A percentile compares a stretch with the other conserved stretches of the same genome.
These are phyloP conservation scores for Dicerorhinus sumatrensis DNA, from an alignment of 2,113 vertebrate genomes.

Conservation along the genomic window DNA sequence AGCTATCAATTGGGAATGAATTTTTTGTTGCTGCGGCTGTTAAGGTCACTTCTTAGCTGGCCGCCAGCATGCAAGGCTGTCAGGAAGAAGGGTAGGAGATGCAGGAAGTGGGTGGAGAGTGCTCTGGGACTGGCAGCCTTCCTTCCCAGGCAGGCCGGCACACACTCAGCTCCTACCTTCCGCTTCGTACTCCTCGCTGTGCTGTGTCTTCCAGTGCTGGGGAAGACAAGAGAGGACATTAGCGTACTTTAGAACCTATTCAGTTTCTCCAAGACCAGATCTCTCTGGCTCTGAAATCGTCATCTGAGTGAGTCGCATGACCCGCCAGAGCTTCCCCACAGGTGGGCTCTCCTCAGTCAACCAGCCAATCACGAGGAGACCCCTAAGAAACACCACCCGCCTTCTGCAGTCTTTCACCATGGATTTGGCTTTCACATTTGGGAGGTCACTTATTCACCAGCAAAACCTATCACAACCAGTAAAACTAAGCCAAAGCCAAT, in stretches of 20 bases:
- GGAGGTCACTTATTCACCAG: background rate
- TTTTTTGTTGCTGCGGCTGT: background rate
- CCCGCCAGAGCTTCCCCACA: background rate
- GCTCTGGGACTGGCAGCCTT: no score
- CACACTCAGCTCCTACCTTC: slow-evolving; percentile 89
- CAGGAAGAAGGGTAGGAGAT: background rate
- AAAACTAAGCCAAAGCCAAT: background rate
- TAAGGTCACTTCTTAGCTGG: background rate
- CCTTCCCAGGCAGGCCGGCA: background rate
- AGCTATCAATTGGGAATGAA: background rate
- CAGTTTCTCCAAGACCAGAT: background rate
- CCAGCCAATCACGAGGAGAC: background rate
- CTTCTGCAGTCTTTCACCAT: background rate
- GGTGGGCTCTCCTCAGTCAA: background rate
- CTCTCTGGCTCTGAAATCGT: background rate
- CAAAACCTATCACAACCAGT: background rate
- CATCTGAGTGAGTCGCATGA: background rate
- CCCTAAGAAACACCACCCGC: background rate
- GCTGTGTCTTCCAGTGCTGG: slow-evolving; percentile 92
- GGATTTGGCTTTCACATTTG: background rate
- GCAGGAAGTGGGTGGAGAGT: background rate
- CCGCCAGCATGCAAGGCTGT: background rate
- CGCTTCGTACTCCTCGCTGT: slow-evolving; percentile 95
- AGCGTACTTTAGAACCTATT: background rate
- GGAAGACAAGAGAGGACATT: slow-evolving; percentile 48